A percentile compares a stretch with the other conserved stretches of the same genome.
Conservation (phyloP, 2,888 invertebrate species). For the Pandemis corylana region DNA sequence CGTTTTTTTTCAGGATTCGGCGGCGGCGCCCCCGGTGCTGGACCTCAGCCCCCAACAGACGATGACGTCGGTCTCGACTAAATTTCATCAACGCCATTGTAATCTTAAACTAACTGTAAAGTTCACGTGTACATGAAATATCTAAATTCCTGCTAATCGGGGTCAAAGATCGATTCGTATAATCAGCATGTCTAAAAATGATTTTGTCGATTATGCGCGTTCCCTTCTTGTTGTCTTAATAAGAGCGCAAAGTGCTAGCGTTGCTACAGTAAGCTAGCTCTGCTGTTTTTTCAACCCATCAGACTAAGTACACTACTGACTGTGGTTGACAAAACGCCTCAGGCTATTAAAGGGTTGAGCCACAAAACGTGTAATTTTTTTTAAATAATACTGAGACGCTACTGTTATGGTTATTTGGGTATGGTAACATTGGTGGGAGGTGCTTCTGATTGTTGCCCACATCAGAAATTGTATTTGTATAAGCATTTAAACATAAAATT, state of each 20-base stretch:
- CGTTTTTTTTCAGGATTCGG: slow-evolving; percentile 58
- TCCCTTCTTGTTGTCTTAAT: background rate
- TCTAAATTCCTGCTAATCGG: slow-evolving; percentile 17
- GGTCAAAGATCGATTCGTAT: background rate
- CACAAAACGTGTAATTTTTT: slow-evolving; percentile 9
- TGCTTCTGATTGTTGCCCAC: slow-evolving; percentile 25
- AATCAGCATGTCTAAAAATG: background rate
- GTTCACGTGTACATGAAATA: slow-evolving; percentile 9
- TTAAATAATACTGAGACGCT: background rate
- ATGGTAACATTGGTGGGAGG: slow-evolving; percentile 27
- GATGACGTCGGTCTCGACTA: slow-evolving; percentile 89
- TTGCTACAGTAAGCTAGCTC: background rate
- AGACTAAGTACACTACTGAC: too few species aligned
- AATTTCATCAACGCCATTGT: slow-evolving; percentile 30
- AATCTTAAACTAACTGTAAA: slow-evolving; percentile 12
- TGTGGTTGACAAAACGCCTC: background rate
- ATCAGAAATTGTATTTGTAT: slow-evolving; percentile 19
- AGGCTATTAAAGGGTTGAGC: background rate
- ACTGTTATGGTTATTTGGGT: slow-evolving; percentile 6
- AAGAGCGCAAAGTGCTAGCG: background rate
- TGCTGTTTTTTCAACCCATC: too few species aligned
- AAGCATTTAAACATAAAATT: slow-evolving; percentile 25
- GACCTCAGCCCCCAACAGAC: slow-evolving; percentile 72
- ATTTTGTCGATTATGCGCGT: background rate
- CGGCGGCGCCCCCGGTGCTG: slow-evolving; percentile 58